Percentiles rank a stretch among this genome's conserved stretches.
Evolutionary conservation across 2,888 invertebrate genomes (phyloP).

Genomic region (Lithophane leautieri): DNA sequence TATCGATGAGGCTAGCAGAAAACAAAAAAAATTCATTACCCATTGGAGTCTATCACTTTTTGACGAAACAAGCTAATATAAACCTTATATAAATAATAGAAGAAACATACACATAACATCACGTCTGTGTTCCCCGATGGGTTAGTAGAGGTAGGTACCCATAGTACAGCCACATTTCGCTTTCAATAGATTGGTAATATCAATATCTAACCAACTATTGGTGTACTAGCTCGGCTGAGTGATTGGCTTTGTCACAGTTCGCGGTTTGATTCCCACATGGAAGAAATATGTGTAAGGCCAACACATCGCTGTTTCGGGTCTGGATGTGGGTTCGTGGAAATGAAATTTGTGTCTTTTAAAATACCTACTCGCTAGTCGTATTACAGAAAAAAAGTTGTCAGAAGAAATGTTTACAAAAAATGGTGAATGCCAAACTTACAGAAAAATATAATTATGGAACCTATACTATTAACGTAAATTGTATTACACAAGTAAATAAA

Average conservation of each 20-base stretch:
- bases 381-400: background rate
- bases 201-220: background rate
- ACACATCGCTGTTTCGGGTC: background rate
- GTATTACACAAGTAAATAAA: background rate
- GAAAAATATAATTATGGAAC: background rate
- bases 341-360: background rate
- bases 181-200: background rate
- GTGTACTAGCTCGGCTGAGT: slow-evolving; percentile 7
- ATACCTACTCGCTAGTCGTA: background rate
- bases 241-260: slow-evolving; percentile 22
- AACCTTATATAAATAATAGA: too few relatives aligned
- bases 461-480: too few relatives aligned
- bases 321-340: background rate
- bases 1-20: slow-evolving; percentile 9
- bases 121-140: too few relatives aligned
- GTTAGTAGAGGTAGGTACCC: too few relatives aligned
- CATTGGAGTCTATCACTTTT: background rate
- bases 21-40: background rate
- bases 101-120: too few relatives aligned
- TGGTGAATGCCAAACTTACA: background rate
- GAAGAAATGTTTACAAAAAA: too few relatives aligned
- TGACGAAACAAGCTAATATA: too few relatives aligned
- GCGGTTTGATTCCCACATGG: background rate
- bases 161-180: background rate
- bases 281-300: background rate